A percentile compares a stretch with the other conserved stretches of the same genome.
phyloP scores from a whole-genome alignment of 1,140 invertebrate genomes.

The Trichogramma pretiosum region DNA sequence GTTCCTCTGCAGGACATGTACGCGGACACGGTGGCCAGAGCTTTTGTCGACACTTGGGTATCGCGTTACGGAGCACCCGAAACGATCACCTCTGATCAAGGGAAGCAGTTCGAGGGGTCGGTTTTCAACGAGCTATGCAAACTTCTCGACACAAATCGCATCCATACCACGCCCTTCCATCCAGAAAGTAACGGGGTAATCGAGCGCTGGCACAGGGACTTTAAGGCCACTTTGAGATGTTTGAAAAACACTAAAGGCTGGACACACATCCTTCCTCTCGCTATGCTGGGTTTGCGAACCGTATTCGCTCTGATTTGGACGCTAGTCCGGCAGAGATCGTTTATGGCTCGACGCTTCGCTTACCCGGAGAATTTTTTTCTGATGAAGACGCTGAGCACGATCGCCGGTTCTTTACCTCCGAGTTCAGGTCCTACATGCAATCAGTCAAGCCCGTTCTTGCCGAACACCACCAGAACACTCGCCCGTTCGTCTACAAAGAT shows the following conservation, averaged over 20 bases:
- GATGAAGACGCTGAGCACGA: background rate
- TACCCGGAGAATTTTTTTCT: slow-evolving; percentile 17
- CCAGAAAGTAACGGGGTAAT: background rate
- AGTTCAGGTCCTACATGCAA: slow-evolving; percentile 6
- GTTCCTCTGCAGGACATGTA: background rate
- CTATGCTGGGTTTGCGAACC: background rate
- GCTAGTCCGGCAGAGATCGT: too few species aligned
- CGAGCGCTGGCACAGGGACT: too few species aligned
- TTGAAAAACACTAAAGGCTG: slow-evolving; percentile 1
- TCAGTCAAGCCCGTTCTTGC: background rate
- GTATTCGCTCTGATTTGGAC: background rate
- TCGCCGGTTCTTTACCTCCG: background rate
- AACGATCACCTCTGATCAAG: too few species aligned
- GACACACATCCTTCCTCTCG: too few species aligned
- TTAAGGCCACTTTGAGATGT: background rate
- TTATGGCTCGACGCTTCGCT: background rate
- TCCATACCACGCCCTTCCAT: background rate
- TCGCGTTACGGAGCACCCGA: background rate
- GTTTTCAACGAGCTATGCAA: background rate
- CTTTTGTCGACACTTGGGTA: background rate
- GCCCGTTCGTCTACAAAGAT: slow-evolving; percentile 11
- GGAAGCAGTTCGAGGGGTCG: background rate
- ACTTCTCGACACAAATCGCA: background rate
- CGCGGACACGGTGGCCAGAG: background rate
- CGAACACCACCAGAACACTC: slow-evolving; percentile 2